Evolutionary conservation across 2,113 vertebrate genomes (phyloP), one percentile per base, ranked within the genome.

Genomic region (Uria lomvia): DNA sequence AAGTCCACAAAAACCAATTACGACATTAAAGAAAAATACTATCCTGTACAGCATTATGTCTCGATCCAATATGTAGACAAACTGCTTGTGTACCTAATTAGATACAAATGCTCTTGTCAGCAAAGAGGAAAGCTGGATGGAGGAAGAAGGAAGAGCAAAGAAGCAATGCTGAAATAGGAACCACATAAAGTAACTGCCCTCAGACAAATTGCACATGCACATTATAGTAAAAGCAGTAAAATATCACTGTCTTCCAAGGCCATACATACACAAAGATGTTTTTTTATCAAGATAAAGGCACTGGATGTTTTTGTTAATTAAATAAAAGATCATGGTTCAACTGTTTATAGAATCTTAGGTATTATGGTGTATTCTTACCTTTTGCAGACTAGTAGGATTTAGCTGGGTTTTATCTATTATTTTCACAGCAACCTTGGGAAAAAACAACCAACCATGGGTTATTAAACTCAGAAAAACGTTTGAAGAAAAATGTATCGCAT

Each of bases 361-460:
- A 43, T 79, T 92, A 92, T 27, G 43, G 9, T 83, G 59, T 92
- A 86, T 26, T 68, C 96, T 98, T 98, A 99, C 99, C 99, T 99
- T 99, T 98, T 99, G 99, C 96, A 99, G 98, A 98, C 99, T 99
- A 85, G 99, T 99, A 90, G 99, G 99, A 97, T 99, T 99, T 97
- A 99, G 98, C 97, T 99, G 99, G 68, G 99, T 99, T 98, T 99
- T 99, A 98, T 99, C 99, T 98, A 99, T 99, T 98, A 99, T 99
- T 99, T 99, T 99, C 97, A 99, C 99, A 82, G 99, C 99, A 95
- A 99, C 99, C 99, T 99, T 92, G 10, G 49, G 22, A 60, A 96
- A 47, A 91, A 87, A 98, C 58, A 91, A 88, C 30, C 77, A 63
- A 66, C 5, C 19, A 47, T 5, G 4, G 36, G 75, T 94, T 81